phyloP scores from a whole-genome alignment of 2,113 vertebrate genomes.

The Eublepharis macularius region DNA sequence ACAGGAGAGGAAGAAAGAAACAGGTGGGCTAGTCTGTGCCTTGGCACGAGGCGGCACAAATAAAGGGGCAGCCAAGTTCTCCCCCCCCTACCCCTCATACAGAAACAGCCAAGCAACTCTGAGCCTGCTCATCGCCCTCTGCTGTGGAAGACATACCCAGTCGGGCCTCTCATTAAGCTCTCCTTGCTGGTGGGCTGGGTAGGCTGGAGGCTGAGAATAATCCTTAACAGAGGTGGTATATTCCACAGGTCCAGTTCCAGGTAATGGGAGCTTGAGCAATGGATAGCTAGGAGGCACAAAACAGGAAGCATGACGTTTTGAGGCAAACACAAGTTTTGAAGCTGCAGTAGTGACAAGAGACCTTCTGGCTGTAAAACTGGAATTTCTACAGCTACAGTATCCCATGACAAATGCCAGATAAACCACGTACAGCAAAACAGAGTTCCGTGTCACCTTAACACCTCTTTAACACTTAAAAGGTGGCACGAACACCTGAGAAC shows the following conservation, averaged over 20 bases:
- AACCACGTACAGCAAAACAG: neutral
- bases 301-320: neutral
- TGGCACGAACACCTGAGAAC: too few relatives aligned
- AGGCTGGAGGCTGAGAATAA: constrained; percentile 80
- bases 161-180: constrained; percentile 84
- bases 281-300: constrained; percentile 79
- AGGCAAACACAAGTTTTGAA: neutral
- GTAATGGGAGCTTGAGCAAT: constrained; percentile 91
- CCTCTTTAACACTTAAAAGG: neutral
- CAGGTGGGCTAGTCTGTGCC: neutral
- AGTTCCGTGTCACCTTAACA: neutral
- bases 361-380: neutral
- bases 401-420: neutral
- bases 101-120: neutral
- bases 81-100: accelerated
- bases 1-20: too few relatives aligned
- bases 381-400: neutral
- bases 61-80: too few relatives aligned
- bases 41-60: neutral
- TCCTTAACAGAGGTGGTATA: constrained; percentile 91
- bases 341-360: neutral
- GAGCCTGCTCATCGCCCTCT: neutral
- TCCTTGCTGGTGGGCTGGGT: constrained; percentile 53
- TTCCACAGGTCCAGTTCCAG: constrained; percentile 93
- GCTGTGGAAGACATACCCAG: constrained; percentile 78